Conservation (phyloP, 2,797 vertebrate species). For the Pipistrellus pygmaeus region DNA sequence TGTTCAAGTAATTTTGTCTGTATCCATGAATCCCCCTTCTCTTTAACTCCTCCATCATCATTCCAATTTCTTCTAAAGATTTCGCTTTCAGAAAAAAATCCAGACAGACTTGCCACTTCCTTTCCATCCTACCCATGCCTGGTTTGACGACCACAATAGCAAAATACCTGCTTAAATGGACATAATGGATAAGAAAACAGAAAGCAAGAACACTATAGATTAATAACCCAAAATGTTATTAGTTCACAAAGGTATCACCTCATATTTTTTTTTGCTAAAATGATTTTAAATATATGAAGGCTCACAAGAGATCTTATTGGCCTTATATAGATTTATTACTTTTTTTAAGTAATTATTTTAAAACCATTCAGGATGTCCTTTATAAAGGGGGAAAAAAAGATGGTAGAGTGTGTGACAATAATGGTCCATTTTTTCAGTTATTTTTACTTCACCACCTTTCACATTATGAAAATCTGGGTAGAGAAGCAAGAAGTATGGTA, state of each 20-base stretch:
- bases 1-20: neutral
- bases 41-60: neutral
- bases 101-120: neutral
- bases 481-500: neutral
- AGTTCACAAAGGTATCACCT: neutral
- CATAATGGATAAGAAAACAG: slow-evolving; percentile 13
- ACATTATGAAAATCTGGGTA: neutral
- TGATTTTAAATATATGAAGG: neutral
- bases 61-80: slow-evolving; percentile 36
- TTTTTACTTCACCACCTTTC: neutral
- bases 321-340: neutral
- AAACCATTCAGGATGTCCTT: neutral
- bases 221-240: neutral
- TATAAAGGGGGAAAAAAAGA: neutral
- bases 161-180: neutral
- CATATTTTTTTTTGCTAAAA: neutral
- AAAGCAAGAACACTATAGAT: neutral
- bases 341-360: slow-evolving; percentile 38
- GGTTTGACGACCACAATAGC: neutral
- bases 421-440: neutral
- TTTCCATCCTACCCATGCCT: neutral
- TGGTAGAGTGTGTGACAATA: neutral
- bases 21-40: neutral
- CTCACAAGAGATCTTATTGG: neutral
- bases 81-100: slow-evolving; percentile 18